A percentile compares a stretch with the other conserved stretches of the same genome.
Conservation (phyloP, 2,888 invertebrate species). For the Eristalinus aeneus region DNA sequence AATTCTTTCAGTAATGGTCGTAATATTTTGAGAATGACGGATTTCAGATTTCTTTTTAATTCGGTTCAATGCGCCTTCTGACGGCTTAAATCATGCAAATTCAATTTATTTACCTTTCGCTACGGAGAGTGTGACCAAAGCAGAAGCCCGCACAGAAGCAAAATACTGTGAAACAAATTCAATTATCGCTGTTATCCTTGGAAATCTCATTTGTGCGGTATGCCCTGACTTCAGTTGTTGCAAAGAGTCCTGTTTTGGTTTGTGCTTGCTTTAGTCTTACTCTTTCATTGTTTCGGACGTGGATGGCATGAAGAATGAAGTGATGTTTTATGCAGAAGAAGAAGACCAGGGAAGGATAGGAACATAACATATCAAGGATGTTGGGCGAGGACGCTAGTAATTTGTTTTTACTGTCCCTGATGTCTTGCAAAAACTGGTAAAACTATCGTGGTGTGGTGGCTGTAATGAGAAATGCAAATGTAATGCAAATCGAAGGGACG, state of each 20-base stretch:
- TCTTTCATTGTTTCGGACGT: not conserved
- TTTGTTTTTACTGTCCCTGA: not conserved
- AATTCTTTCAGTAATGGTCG: not conserved
- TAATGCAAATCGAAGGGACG: not conserved
- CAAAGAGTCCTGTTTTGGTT: not conserved
- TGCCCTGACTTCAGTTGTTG: not conserved
- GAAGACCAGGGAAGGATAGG: not conserved
- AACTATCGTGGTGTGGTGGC: not conserved
- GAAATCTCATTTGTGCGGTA: not conserved
- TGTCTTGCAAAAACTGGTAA: not conserved
- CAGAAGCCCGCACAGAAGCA: not conserved
- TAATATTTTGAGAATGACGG: not conserved
- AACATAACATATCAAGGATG: not conserved
- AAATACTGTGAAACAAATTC: not conserved
- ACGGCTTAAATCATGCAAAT: not conserved
- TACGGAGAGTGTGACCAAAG: not conserved
- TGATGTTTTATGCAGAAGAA: not conserved
- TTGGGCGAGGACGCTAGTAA: not conserved
- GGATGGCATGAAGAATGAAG: not conserved
- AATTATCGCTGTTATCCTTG: not conserved
- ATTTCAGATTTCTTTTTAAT: not conserved
- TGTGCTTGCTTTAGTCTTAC: not conserved
- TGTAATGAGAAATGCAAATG: not conserved
- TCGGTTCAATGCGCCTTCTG: not conserved
- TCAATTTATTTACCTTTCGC: not conserved